Percentiles rank a stretch among this genome's conserved stretches.
These are phyloP conservation scores for Eptatretus atami DNA, from an alignment of 2,797 vertebrate genomes.

Conservation along the genomic window DNA sequence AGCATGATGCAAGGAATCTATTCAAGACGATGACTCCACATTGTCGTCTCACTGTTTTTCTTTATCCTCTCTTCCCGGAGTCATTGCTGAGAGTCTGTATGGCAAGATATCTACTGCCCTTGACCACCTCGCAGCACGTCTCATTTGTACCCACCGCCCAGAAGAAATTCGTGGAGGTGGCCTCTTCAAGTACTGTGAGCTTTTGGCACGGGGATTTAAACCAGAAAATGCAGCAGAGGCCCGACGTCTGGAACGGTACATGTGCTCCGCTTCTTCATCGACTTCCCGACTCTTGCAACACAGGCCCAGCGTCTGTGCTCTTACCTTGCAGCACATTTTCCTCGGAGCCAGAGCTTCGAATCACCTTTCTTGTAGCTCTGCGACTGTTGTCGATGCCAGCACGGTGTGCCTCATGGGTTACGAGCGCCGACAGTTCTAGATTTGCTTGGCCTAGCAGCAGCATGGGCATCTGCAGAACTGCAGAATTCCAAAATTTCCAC, in stretches of 20 bases:
- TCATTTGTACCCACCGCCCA: background rate
- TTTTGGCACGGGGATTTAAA: background rate
- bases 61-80: background rate
- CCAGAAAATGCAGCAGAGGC: background rate
- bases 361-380: background rate
- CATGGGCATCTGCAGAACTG: no score
- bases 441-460: background rate
- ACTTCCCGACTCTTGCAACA: background rate
- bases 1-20: no score
- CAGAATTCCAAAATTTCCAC: no score
- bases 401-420: slow-evolving; percentile 1
- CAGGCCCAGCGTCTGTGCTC: background rate
- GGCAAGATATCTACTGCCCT: background rate
- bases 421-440: background rate
- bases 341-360: background rate
- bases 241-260: background rate
- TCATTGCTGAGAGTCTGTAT: background rate
- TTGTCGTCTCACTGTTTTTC: background rate
- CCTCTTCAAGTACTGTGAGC: background rate
- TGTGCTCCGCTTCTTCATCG: slow-evolving; percentile 3
- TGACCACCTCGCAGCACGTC: background rate
- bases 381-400: background rate
- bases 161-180: background rate
- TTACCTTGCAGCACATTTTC: background rate
- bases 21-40: no score